Percentiles rank a stretch among this genome's conserved stretches.
Conservation (phyloP, 2,888 invertebrate genomes). For the Philaethria dido region DNA sequence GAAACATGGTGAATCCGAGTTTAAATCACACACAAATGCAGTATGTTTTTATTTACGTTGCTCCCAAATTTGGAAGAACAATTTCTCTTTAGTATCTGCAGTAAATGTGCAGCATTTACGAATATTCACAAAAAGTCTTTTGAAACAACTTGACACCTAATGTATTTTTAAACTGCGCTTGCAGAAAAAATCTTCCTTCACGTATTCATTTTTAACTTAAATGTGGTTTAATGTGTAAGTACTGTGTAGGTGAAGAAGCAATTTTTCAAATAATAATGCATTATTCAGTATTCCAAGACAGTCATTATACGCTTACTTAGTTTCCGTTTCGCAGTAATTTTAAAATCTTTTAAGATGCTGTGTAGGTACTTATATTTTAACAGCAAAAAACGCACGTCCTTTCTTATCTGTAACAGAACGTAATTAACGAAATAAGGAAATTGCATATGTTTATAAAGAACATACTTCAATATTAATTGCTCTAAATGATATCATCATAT, state of each 20-base stretch:
- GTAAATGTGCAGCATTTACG: too few relatives aligned
- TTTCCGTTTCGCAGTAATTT: constrained; percentile 20
- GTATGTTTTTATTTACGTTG: neutral
- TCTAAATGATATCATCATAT: too few relatives aligned
- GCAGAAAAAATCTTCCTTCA: neutral
- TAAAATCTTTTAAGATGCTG: constrained; percentile 1
- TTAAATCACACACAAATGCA: neutral
- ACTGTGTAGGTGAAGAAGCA: neutral
- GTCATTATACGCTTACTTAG: constrained; percentile 17
- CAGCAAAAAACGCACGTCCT: constrained; percentile 16
- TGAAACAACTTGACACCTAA: neutral
- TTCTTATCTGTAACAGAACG: neutral
- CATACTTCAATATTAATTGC: neutral
- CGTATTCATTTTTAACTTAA: neutral
- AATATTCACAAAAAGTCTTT: neutral
- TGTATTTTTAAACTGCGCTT: constrained; percentile 13
- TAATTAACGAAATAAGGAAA: neutral
- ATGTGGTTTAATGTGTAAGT: neutral
- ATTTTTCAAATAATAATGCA: constrained; percentile 9
- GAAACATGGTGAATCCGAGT: too few relatives aligned
- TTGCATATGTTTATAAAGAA: neutral
- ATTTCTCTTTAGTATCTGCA: too few relatives aligned
- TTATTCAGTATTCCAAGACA: constrained; percentile 21
- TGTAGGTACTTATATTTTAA: constrained; percentile 7
- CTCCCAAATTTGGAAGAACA: too few relatives aligned